Percentiles rank a stretch among this genome's conserved stretches.
Evolutionary conservation across 1,140 invertebrate species (phyloP).

Genomic region (Physella acuta): DNA sequence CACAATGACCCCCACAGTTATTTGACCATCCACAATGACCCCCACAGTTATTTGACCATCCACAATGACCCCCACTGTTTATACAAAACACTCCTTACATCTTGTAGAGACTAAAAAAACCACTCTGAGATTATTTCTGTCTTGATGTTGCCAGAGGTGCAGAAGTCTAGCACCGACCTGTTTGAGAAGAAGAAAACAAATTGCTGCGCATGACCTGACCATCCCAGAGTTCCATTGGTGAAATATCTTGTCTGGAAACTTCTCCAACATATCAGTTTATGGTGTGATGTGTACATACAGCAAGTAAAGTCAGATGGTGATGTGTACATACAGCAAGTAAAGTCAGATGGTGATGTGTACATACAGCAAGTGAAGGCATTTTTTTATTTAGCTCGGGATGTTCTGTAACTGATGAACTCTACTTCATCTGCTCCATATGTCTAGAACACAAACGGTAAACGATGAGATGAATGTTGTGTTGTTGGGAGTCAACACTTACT

Average conservation of each 20-base stretch:
- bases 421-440: no score
- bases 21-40: background rate
- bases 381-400: background rate
- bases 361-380: background rate
- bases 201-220: constrained; percentile 19
- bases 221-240: background rate
- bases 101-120: no score
- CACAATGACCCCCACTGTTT: no score
- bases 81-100: no score
- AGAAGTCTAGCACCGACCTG: constrained; percentile 25
- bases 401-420: background rate
- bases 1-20: background rate
- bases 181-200: constrained; percentile 30
- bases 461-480: no score
- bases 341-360: background rate
- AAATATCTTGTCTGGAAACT: no score
- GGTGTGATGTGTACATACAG: background rate
- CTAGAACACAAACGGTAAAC: no score
- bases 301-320: background rate
- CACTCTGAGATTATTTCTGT: background rate
- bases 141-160: constrained; percentile 22
- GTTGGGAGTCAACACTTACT: no score
- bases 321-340: no score
- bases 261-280: background rate
- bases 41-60: no score